Evolutionary conservation across 2,888 invertebrate genomes (phyloP).

Genomic region (Arge pagana): DNA sequence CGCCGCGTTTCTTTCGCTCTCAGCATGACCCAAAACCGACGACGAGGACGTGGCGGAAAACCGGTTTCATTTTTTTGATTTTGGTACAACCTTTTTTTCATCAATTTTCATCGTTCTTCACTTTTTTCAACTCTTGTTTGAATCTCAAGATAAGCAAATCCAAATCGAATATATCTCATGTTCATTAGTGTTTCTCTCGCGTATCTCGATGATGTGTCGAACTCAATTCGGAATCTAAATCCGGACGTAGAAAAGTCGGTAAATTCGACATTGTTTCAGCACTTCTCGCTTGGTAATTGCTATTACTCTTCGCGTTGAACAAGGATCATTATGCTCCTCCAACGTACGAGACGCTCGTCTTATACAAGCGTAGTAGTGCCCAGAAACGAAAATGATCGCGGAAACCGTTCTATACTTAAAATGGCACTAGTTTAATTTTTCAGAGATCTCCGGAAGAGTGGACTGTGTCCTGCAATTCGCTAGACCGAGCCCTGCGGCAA

Average conservation of each 20-base stretch:
- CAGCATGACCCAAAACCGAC: slow-evolving; percentile 2
- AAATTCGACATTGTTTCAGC: slow-evolving; percentile 11
- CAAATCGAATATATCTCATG: too few relatives aligned
- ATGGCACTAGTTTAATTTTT: not conserved
- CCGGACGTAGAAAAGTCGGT: slow-evolving; percentile 19
- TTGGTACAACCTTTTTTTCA: not conserved
- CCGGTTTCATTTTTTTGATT: slow-evolving; percentile 5
- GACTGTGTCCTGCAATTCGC: slow-evolving; percentile 20
- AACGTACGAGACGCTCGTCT: slow-evolving; percentile 18
- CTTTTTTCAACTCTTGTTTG: not conserved
- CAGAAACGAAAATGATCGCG: slow-evolving; percentile 7
- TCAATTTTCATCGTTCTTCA: not conserved
- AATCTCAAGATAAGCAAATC: too few relatives aligned
- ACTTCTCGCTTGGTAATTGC: slow-evolving; percentile 7
- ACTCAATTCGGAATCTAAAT: too few relatives aligned
- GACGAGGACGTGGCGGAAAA: slow-evolving; percentile 2
- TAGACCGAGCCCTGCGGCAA: slow-evolving; percentile 4
- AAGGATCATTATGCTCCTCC: slow-evolving; percentile 25
- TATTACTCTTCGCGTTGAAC: not conserved
- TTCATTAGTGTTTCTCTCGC: too few relatives aligned
- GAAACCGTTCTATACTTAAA: slow-evolving; percentile 16
- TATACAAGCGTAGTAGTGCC: slow-evolving; percentile 19
- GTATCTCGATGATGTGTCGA: too few relatives aligned
- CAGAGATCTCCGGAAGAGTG: slow-evolving; percentile 22
- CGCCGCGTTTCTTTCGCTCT: too few relatives aligned